Evolutionary conservation across 2,888 invertebrate species (phyloP).

Genomic region (Spisula solida): DNA sequence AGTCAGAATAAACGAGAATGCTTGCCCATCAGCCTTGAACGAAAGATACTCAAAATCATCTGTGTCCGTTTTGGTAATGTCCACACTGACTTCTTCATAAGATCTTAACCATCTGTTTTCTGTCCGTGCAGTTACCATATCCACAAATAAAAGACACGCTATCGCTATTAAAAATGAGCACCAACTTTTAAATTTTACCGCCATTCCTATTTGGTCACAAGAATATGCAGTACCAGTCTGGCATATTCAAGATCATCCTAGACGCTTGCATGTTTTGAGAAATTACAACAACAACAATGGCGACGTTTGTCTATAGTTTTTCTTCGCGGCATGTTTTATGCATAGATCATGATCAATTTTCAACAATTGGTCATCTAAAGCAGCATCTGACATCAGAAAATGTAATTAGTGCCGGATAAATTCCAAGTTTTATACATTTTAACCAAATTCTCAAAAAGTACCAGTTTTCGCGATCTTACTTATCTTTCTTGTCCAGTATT

Average conservation of each 20-base stretch:
- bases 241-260: background rate
- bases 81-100: background rate
- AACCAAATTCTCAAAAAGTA: background rate
- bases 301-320: slow-evolving; percentile 62
- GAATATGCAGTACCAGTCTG: background rate
- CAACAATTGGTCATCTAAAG: slow-evolving; percentile 55
- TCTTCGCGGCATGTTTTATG: slow-evolving; percentile 61
- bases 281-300: slow-evolving; percentile 44
- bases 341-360: slow-evolving; percentile 53
- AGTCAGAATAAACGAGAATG: background rate
- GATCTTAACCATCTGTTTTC: background rate
- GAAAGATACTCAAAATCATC: background rate
- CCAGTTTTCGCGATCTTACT: background rate
- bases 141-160: background rate
- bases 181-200: slow-evolving; percentile 24
- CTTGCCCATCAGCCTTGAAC: slow-evolving; percentile 15
- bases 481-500: background rate
- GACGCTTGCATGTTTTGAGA: slow-evolving; percentile 19
- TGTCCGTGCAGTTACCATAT: background rate
- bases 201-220: background rate
- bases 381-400: slow-evolving; percentile 28
- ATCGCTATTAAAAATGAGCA: background rate
- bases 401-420: slow-evolving; percentile 23
- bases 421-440: background rate
- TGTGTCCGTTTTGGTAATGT: background rate